Percentiles rank a stretch among this genome's conserved stretches.
phyloP scores from a whole-genome alignment of 2,888 invertebrate genomes.

The Melinaea menophilus region DNA sequence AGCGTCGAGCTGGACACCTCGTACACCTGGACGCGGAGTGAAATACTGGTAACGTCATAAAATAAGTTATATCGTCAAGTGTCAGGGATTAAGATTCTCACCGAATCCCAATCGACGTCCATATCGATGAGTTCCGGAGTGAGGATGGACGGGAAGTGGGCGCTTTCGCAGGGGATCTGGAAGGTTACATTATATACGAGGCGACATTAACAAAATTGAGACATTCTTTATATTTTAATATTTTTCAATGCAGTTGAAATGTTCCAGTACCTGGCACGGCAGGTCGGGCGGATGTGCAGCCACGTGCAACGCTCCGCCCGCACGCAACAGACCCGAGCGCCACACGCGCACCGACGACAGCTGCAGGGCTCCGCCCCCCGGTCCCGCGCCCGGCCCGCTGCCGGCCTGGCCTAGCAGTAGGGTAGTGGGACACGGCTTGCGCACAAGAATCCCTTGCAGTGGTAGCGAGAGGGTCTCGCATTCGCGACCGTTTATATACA shows the following conservation, averaged over 20 bases:
- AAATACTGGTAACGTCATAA: background rate
- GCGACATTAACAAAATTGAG: too few relatives aligned
- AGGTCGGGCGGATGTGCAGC: conserved; percentile 68
- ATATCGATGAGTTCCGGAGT: conserved; percentile 65
- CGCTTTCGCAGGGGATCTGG: conserved; percentile 67
- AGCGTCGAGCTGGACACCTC: conserved; percentile 71
- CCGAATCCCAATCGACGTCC: conserved; percentile 79
- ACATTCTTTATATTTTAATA: too few relatives aligned
- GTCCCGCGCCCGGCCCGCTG: conserved; percentile 38
- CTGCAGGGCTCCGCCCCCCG: conserved; percentile 65
- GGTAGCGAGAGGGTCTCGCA: conserved; percentile 76
- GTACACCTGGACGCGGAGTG: conserved; percentile 55
- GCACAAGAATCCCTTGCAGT: conserved; percentile 78
- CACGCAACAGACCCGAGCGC: conserved; percentile 74
- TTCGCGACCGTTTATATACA: conserved; percentile 79
- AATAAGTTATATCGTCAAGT: too few relatives aligned
- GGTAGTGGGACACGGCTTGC: conserved; percentile 76
- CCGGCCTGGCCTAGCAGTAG: conserved; percentile 60
- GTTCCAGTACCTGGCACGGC: conserved; percentile 46
- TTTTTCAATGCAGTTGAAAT: too few relatives aligned
- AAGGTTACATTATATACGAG: conserved; percentile 2
- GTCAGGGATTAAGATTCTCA: conserved; percentile 31
- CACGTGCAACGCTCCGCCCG: conserved; percentile 74
- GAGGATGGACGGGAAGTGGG: conserved; percentile 67
- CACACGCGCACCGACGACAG: conserved; percentile 75